Evolutionary conservation across 1,140 invertebrate species (phyloP), one percentile per base, ranked within the genome.

Genomic region (Drosophila aff.): DNA sequence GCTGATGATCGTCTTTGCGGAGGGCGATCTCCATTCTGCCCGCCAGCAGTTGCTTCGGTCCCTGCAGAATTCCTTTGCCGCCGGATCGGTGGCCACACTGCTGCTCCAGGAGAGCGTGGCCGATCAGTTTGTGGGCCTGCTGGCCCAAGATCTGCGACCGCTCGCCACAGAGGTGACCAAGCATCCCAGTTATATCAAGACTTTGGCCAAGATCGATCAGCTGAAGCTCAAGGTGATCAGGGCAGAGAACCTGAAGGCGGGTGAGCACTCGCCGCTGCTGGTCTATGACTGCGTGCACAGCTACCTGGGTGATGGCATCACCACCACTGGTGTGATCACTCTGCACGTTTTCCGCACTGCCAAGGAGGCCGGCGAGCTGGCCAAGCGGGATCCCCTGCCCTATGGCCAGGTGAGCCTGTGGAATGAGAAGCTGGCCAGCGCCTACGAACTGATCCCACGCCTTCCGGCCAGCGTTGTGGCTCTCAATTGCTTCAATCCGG

Each of bases 301-400:
- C n/a, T 91, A 78, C 31, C 59, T 92, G 33, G 73, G 81, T 9
- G 31, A 76, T n/a, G 50, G 52, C 15, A 23, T 2, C 15, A 58
- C 66, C 2, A 69, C 76, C 11, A 72, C 76, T 7, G 91, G 89
- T 0, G 62, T 90, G 38, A 64, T 86, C 6, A 91, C 79, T 0
- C 52, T 92, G 21, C 81, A 92, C 26, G 79, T 82, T 0, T 92
- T 92, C 63, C 92, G 92, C 36, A 92, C 92, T 0, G 63, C 87
- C 60, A 92, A 90, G 50, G 92, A 92, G 59, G 79, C 91, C 28
- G 80, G 78, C 15, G 40, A 68, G 26, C 57, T 92, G 38, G 67
- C 59, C 26, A 38, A 31, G 4, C 81, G 85, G 44, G 92, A 92
- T 49, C 63, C 72, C 0, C n/a, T 92, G 15, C 31, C 36, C 18